Percentiles rank a stretch among this genome's conserved stretches.
These are phyloP conservation scores for Popillia japonica DNA, from an alignment of 1,140 invertebrate species.

Conservation along the genomic window DNA sequence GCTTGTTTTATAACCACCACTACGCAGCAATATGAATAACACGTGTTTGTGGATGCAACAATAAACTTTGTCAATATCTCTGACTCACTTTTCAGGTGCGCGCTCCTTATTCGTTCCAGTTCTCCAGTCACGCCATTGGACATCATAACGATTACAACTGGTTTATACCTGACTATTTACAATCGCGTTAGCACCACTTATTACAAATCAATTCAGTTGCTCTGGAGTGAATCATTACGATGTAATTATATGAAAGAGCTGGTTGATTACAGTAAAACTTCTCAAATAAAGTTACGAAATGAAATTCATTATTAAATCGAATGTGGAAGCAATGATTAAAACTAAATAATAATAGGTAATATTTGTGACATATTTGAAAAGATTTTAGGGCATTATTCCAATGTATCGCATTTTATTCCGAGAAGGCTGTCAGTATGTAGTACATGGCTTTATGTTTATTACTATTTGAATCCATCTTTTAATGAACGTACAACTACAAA, in stretches of 20 bases:
- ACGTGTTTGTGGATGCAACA: background rate
- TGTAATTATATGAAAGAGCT: background rate
- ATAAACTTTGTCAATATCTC: conserved; percentile 5
- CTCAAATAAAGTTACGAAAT: too few relatives aligned
- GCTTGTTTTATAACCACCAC: background rate
- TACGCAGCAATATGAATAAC: background rate
- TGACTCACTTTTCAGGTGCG: background rate
- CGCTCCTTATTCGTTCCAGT: background rate
- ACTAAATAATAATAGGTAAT: too few relatives aligned
- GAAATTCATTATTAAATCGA: too few relatives aligned
- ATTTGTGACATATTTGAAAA: too few relatives aligned
- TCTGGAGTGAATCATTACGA: background rate
- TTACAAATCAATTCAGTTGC: background rate
- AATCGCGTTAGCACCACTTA: background rate
- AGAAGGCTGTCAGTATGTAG: too few relatives aligned
- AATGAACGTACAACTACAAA: too few relatives aligned
- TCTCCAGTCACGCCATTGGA: background rate
- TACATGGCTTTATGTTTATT: too few relatives aligned
- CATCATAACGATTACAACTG: conserved; percentile 9
- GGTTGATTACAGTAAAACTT: background rate
- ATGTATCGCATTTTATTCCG: too few relatives aligned
- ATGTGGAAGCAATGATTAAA: too few relatives aligned
- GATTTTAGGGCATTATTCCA: too few relatives aligned
- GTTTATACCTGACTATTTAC: background rate
- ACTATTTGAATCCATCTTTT: too few relatives aligned